Base-by-base conservation (phyloP, 2,797 vertebrate species). In the Anomalospiza imberbis region DNA sequence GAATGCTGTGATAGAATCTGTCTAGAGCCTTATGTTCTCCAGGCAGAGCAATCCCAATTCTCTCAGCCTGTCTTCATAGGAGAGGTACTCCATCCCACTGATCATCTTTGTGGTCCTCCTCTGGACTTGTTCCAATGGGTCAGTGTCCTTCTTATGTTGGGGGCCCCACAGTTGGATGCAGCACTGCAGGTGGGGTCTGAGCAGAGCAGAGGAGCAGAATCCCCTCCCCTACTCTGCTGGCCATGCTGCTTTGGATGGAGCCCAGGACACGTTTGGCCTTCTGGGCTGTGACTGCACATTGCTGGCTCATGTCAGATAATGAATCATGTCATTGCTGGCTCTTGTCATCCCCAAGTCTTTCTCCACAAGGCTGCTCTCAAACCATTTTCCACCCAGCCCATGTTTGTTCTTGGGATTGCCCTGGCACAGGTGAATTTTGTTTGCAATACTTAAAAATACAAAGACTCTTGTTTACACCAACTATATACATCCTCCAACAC, bases 211-310 rank as follows among this genome's bases (percentile, higher is more conserved):
- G 31, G 38, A 9, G 4, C 31, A 84, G 25, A 77, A 71, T 60
- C 26, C 34, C 38, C 53, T 42, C 55, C 13, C 34, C 34, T 0
- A 0, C 17, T 9, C 45, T 78, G 53, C 22, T 66, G 34, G 0
- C 18, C 40, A 54, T 0, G 0, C 31, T 42, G 53, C 34, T 54
- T 32, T 72, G 60, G 45, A 36, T 32, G 9, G 38, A 84, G 65
- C 38, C 29, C n/a, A 51, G 79, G n/a, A 53, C 10, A 20, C 0
- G 0, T 3, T 9, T 71, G 15, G 31, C 25, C 2, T 17, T 65
- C 25, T 53, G 48, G 12, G 10, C 12, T 68, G 29, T 7, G 29
- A 19, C 4, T 5, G 4, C 21, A 5, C 12, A 15, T 20, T 4
- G 51, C 18, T 20, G 13, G 15, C 0, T 53, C 40, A 24, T 40